A percentile compares a stretch with the other conserved stretches of the same genome.
These are phyloP conservation scores for Phyto melanocephala DNA, from an alignment of 2,888 invertebrate species.

Conservation along the genomic window DNA sequence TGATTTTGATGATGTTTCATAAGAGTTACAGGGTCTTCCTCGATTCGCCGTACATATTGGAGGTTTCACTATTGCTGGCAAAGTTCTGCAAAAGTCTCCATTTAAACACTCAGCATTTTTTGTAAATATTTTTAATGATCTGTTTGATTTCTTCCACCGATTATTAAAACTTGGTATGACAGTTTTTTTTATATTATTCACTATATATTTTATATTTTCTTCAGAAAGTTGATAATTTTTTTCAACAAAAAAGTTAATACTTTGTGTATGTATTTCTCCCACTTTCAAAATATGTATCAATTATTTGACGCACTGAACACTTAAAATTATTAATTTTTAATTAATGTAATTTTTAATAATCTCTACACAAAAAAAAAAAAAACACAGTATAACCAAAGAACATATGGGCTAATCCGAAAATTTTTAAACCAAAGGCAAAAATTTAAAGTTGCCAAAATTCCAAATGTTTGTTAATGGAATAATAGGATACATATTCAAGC, in stretches of 20 bases:
- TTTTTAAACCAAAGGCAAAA: too few species aligned
- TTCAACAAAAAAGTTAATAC: background rate
- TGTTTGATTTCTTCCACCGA: background rate
- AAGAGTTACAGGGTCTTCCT: background rate
- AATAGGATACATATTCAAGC: too few species aligned
- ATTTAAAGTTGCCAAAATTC: too few species aligned
- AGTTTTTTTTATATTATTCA: slow-evolving; percentile 21
- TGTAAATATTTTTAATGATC: slow-evolving; percentile 1
- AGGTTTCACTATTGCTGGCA: background rate
- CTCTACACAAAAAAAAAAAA: slow-evolving; percentile 7
- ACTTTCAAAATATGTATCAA: slow-evolving; percentile 42
- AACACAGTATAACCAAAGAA: slow-evolving; percentile 7
- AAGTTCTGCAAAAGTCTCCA: background rate
- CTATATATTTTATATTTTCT: slow-evolving; percentile 16
- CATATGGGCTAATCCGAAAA: too few species aligned
- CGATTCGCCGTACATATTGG: background rate
- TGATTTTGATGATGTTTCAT: background rate
- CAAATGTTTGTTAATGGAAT: too few species aligned
- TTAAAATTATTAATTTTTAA: slow-evolving; percentile 34
- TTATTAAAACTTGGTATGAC: background rate
- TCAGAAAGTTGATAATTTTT: background rate
- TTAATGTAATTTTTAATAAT: too few species aligned
- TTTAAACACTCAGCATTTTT: background rate
- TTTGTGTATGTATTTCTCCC: background rate
- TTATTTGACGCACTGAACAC: slow-evolving; percentile 35